These are phyloP conservation scores for Pampusana beccarii DNA, from an alignment of 2,113 vertebrate genomes.

Conservation along the genomic window DNA sequence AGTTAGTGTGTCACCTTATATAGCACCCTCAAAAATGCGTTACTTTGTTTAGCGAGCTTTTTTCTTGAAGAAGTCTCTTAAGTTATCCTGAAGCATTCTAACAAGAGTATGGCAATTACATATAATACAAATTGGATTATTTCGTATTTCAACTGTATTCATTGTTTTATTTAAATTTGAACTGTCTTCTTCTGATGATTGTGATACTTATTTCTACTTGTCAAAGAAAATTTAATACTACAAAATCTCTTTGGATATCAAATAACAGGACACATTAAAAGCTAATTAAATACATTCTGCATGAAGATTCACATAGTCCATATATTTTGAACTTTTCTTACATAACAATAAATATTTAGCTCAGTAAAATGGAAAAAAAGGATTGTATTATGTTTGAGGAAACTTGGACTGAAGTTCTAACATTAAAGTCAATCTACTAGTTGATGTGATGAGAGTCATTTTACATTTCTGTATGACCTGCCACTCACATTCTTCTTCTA, in stretches of 20 bases:
- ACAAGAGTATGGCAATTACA: not conserved
- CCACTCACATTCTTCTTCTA: not conserved
- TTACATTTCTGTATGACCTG: not conserved
- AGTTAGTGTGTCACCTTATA: rapidly evolving
- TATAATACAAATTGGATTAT: not conserved
- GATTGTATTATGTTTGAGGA: not conserved
- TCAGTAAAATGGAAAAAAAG: not conserved
- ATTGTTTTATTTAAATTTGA: not conserved
- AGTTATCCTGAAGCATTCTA: not conserved
- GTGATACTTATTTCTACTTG: not conserved
- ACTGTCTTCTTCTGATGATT: not conserved
- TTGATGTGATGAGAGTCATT: not conserved
- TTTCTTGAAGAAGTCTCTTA: not conserved
- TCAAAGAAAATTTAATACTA: not conserved
- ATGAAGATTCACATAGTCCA: not conserved
- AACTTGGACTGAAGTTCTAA: not conserved
- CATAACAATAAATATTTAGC: not conserved
- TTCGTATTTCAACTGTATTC: not conserved
- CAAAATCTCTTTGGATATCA: not conserved
- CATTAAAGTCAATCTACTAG: not conserved
- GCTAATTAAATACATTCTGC: not conserved
- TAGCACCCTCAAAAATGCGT: not conserved
- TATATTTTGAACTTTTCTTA: not conserved
- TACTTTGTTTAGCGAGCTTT: not conserved
- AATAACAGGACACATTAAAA: not conserved